Percentiles rank a stretch among this genome's conserved stretches.
phyloP scores from a whole-genome alignment of 2,888 invertebrate genomes.

The Leptinotarsa juncta region DNA sequence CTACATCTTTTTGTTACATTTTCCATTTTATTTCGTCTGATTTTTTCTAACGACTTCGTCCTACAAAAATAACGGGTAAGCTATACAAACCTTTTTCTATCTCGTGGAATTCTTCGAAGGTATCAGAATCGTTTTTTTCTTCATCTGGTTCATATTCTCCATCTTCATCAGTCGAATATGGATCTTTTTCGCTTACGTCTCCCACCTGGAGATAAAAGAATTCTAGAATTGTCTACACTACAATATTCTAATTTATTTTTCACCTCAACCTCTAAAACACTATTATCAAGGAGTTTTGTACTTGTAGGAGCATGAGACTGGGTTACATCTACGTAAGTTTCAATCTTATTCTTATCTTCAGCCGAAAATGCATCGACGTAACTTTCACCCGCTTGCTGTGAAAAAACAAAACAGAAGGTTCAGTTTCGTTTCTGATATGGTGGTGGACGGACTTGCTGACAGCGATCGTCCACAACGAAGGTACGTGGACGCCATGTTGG shows the following conservation, averaged over 20 bases:
- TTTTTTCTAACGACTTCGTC: neutral
- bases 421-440: too few relatives aligned
- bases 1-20: neutral
- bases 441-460: too few relatives aligned
- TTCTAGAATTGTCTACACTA: neutral
- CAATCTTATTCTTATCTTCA: too few relatives aligned
- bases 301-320: too few relatives aligned
- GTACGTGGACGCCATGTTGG: too few relatives aligned
- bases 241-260: neutral
- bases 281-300: too few relatives aligned
- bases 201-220: neutral
- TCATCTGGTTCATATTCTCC: neutral
- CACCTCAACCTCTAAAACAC: neutral
- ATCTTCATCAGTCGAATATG: neutral
- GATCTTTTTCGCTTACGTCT: neutral
- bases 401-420: too few relatives aligned
- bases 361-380: too few relatives aligned
- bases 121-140: neutral
- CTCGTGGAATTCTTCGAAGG: neutral
- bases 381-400: too few relatives aligned
- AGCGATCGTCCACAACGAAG: too few relatives aligned
- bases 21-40: neutral
- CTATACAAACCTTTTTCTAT: neutral
- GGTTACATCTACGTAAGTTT: too few relatives aligned
- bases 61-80: too few relatives aligned